Evolutionary conservation across 2,113 vertebrate genomes (phyloP), one percentile per base, ranked within the genome.

Genomic region (Tachysurus fulvidraco): DNA sequence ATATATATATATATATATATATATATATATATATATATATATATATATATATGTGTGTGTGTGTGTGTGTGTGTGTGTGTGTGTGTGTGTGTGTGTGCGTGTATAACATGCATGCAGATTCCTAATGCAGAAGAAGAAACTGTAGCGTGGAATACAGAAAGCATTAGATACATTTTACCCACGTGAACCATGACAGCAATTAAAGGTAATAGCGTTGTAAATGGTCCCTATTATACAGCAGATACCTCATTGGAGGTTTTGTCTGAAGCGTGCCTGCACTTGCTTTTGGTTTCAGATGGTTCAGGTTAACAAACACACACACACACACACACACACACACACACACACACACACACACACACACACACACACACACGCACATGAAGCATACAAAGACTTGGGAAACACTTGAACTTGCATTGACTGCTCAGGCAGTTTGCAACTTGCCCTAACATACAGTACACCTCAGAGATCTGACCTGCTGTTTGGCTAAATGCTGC

Each of bases 381-480:
- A 52, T 80, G 80, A 79, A 54, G 62, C 82, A 59, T 83, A 57
- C 85, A 79, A 60, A 36, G 82, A 62, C 14, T n/a, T 59, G 30
- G 21, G 50, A 80, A 50, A 76, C 78, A 62, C 60, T 54, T 65
- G 81, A 85, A 85, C 55, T 59, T 59, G 76, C 17, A 80, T 57
- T 85, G 76, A 85, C 57, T 67, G 79, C 1, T 5, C 64, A 36
- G 81, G 62, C 83, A 83, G 88, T 85, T 89, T 87, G 86, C 16
- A 50, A 88, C 88, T 85, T 87, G 86, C 54, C 88, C 88, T 88
- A 65, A 73, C 88, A 82, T 84, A 89, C 36, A 36, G 36, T 36
- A 36, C 83, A 59, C 78, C n/a, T 67, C 44, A 52, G 82, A 82
- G 81, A 81, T 84, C 82, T 88, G 84, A 86, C 81, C 85, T 84